These are phyloP conservation scores for Morone saxatilis DNA, from an alignment of 2,113 vertebrate species.

Conservation along the genomic window DNA sequence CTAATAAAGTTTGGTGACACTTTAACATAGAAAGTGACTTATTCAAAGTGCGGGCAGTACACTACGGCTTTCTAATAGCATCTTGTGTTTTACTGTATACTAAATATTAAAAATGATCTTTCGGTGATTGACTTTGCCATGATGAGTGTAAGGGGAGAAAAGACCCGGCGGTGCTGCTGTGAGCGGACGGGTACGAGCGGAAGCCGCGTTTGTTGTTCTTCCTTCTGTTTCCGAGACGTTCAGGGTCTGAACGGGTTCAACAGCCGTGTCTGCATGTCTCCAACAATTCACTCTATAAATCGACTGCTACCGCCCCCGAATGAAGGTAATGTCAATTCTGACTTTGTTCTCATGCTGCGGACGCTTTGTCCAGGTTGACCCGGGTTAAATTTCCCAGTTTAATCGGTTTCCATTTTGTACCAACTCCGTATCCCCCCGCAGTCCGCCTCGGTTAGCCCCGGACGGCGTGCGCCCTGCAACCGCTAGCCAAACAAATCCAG, in stretches of 20 bases:
- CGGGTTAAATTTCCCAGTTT: background rate
- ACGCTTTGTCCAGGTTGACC: accelerated
- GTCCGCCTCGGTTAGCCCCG: slow-evolving; percentile 12
- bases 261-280: slow-evolving; percentile 80
- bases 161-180: background rate
- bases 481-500: slow-evolving; percentile 60
- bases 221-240: slow-evolving; percentile 78
- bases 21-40: too few relatives aligned
- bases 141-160: too few relatives aligned
- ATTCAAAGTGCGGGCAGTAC: too few relatives aligned
- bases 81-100: background rate
- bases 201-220: slow-evolving; percentile 84
- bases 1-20: background rate
- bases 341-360: background rate
- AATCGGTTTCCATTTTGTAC: background rate
- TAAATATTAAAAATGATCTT: background rate
- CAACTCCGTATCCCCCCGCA: background rate
- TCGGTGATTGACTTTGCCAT: too few relatives aligned
- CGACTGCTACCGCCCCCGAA: slow-evolving; percentile 76
- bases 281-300: slow-evolving; percentile 49
- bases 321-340: slow-evolving; percentile 80
- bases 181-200: slow-evolving; percentile 68
- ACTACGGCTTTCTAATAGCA: background rate
- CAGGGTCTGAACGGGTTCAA: slow-evolving; percentile 69
- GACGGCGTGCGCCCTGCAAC: slow-evolving; percentile 39